Evolutionary conservation across 2,797 vertebrate species (phyloP), one percentile per base, ranked within the genome.

Genomic region (Enteromius treurensis): DNA sequence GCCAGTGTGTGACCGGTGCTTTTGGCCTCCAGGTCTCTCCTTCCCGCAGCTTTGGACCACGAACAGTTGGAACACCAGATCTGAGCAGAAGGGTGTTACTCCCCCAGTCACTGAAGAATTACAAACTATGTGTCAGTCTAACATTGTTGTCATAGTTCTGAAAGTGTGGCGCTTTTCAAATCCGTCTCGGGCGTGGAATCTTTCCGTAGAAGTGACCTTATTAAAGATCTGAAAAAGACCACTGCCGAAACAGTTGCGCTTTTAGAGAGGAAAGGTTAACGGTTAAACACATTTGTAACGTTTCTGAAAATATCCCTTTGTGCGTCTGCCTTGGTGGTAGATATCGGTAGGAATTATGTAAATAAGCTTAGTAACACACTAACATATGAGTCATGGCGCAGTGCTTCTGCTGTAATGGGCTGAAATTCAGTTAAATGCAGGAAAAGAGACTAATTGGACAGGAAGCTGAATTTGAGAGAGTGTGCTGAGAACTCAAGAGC

Each of bases 381-480:
- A 71, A 82, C 85, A 82, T 10, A 69, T 89, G 90, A 87, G 77
- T 88, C 68, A 62, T 51, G 84, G 60, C 5, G 64, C 45, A 84
- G 1, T 1, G 11, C 67, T 29, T 67, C 76, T 86, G 26, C 79
- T 81, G 64, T 86, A 80, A 86, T 86, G 85, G 6, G 65, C 69
- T 77, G 88, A 79, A 87, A 91, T 92, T 86, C 82, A 83, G 60
- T 62, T 88, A 94, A 94, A 88, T 89, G 87, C 92, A 92, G 93
- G 92, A 94, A 94, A 91, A 82, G 79, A n/a, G 84, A 37, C 80
- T 79, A 89, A 88, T 88, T 91, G 53, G 1, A 29, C 83, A 86
- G 85, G 88, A 89, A 92, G 71, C 51, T 80, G 67, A 77, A 84
- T 77, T 3, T 71, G 15, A 55, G 71, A 88, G 55, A 84, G n/a